Conservation (phyloP, 2,113 vertebrate genomes). For the Pteropus alecto region DNA sequence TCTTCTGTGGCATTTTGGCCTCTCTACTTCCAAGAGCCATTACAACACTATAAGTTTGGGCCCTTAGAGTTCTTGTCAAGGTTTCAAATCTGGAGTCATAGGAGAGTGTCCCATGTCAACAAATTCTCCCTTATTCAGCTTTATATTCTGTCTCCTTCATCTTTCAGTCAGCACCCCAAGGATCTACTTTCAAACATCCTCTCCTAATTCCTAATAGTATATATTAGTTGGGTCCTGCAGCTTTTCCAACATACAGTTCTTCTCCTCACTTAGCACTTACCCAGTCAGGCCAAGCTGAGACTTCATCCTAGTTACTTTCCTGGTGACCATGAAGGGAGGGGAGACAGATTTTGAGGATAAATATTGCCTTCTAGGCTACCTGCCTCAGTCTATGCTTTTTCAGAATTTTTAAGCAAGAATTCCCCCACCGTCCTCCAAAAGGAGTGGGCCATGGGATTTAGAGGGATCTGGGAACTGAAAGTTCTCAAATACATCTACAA, state of each 20-base stretch:
- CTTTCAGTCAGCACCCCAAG: neutral
- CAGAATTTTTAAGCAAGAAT: neutral
- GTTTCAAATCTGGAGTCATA: neutral
- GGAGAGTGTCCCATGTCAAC: too few species aligned
- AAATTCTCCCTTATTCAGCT: neutral
- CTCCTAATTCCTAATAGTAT: neutral
- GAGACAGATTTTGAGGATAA: neutral
- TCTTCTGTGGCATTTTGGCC: neutral
- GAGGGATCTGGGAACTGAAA: neutral
- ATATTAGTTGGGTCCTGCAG: neutral
- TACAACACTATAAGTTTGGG: neutral
- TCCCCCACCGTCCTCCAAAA: neutral
- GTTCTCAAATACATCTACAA: neutral
- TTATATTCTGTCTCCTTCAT: neutral
- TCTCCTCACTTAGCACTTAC: neutral
- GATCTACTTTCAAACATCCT: neutral
- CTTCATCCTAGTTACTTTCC: neutral
- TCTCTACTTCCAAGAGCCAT: neutral
- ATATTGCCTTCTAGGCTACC: neutral
- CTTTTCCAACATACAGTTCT: neutral
- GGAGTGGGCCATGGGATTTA: neutral
- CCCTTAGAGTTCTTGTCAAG: neutral
- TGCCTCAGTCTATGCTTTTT: neutral
- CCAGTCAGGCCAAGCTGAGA: neutral
- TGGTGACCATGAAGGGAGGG: neutral